Evolutionary conservation across 1,140 invertebrate species (phyloP).

Genomic region (Drosophila kurseongensis): DNA sequence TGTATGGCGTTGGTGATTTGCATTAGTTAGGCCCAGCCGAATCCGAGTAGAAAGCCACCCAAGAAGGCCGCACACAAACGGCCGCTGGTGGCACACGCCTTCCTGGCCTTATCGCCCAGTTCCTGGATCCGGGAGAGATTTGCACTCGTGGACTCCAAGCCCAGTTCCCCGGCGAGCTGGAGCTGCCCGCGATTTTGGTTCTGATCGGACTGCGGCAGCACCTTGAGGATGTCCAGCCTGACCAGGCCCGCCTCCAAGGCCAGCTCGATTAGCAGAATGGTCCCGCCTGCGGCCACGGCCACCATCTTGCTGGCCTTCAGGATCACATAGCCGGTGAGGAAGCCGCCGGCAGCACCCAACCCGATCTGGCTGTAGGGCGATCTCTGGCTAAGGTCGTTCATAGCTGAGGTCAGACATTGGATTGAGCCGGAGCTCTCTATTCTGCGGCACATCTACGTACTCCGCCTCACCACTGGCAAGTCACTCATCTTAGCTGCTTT

Average conservation of each 20-base stretch:
- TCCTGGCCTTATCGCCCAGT: constrained; percentile 7
- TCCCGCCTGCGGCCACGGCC: constrained; percentile 23
- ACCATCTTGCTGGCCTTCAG: constrained; percentile 46
- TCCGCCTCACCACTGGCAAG: constrained; percentile 16
- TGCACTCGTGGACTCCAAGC: neutral
- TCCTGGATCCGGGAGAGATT: neutral
- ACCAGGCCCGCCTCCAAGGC: constrained; percentile 31
- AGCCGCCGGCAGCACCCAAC: constrained; percentile 33
- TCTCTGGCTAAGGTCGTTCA: constrained; percentile 17
- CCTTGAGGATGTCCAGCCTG: constrained; percentile 3
- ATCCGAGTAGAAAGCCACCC: constrained; percentile 57
- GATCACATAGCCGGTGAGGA: constrained; percentile 32
- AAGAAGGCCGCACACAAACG: constrained; percentile 43
- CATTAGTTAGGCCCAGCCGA: constrained; percentile 40
- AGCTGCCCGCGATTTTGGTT: neutral
- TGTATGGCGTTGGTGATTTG: constrained; percentile 3
- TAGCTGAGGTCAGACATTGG: constrained; percentile 8
- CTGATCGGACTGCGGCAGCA: neutral
- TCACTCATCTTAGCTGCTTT: constrained; percentile 25
- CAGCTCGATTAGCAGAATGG: constrained; percentile 32
- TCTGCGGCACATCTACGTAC: constrained; percentile 30
- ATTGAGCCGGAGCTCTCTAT: neutral
- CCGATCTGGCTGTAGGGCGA: constrained; percentile 57
- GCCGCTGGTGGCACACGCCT: constrained; percentile 9
- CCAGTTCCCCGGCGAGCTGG: neutral